These are phyloP conservation scores for Elanoides forficatus DNA, from an alignment of 2,113 vertebrate genomes.

Conservation along the genomic window DNA sequence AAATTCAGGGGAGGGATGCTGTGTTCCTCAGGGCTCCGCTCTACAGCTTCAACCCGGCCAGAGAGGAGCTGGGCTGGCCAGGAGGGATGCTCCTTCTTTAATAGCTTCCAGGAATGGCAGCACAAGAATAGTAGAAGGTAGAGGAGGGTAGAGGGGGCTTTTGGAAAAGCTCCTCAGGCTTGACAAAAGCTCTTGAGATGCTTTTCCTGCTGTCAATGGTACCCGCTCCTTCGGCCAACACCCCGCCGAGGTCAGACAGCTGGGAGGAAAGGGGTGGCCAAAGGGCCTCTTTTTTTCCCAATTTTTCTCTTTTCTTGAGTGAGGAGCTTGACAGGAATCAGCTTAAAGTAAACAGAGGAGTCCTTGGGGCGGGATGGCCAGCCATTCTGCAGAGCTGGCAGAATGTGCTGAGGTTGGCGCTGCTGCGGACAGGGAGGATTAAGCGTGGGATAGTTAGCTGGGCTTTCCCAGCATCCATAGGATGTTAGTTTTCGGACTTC, in stretches of 20 bases:
- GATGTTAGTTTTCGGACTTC: conserved; percentile 36
- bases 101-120: background rate
- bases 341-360: background rate
- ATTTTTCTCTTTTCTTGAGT: background rate
- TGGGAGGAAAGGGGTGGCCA: background rate
- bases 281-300: background rate
- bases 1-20: background rate
- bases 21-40: background rate
- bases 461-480: background rate
- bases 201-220: background rate
- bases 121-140: background rate
- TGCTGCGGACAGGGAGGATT: background rate
- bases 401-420: background rate
- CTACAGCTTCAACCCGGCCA: background rate
- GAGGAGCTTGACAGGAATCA: background rate
- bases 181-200: background rate
- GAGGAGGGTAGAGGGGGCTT: background rate
- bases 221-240: background rate
- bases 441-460: conserved; percentile 14
- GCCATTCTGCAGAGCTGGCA: background rate
- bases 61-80: background rate
- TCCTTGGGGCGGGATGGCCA: background rate
- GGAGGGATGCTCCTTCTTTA: background rate
- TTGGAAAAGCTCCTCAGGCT: background rate
- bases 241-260: rapidly evolving